Base-by-base conservation (phyloP, 1,140 invertebrate genomes). In the Nautilus pompilius region DNA sequence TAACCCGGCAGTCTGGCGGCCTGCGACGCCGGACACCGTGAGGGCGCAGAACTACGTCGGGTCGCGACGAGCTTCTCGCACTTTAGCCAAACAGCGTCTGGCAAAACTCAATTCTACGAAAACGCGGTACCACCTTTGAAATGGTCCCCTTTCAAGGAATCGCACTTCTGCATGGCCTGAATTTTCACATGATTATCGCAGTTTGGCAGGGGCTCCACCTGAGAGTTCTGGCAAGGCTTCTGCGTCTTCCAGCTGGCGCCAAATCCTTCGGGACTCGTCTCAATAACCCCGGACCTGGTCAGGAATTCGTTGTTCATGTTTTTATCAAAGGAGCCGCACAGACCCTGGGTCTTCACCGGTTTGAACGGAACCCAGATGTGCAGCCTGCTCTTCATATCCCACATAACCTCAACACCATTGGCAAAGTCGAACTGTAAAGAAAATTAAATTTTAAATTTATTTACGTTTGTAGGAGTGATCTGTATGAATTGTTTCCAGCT, bases 281-380 rank as follows among this genome's bases (percentile, higher is more conserved):
- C 93, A 54, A 81, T 70, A 74, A 94, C 92, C 20, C 90, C 90
- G 74, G 93, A 90, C 0, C 90, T 90, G 0, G 93, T 95, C 5
- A 91, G 73, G 78, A 95, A 95, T 78, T 96, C 93, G 75, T 95
- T 92, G 70, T 90, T 90, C 75, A 93, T 91, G 73, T 93, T 93
- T 15, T 87, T 82, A 62, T 91, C 92, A 75, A 93, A 95, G 0
- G 92, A 95, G 22, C 93, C 93, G 73, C 93, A 96, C 5, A 96
- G 84, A 63, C 93, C 93, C 62, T 77, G 65, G 5, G 80, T 78
- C 57, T 88, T 85, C 62, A 87, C 88, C 32, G 87, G 84, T 69
- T 92, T 89, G 49, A 84, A 78, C 1, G 91, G 91, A 0, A 90
- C 90, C 71, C 92, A 90, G 20, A 96, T 87, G 69, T 93, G 92